Conservation (phyloP, 2,113 vertebrate genomes). For the Chauna torquata region DNA sequence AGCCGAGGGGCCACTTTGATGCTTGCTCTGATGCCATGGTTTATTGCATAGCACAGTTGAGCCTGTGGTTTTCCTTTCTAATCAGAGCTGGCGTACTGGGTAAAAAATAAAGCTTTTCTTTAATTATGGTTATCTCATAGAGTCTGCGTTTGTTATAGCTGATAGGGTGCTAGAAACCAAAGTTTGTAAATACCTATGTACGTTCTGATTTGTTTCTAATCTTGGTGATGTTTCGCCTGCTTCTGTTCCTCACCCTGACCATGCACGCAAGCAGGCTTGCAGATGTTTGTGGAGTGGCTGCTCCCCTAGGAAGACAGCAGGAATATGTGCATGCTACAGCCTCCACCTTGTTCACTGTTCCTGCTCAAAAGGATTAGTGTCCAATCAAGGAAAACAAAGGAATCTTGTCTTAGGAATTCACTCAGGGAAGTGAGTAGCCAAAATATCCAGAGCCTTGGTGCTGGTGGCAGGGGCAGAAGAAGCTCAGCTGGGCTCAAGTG, state of each 20-base stretch:
- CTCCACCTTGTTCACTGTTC: neutral
- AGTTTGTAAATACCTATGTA: constrained; percentile 28
- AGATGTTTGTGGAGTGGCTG: neutral
- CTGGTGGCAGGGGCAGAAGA: neutral
- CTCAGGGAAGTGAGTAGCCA: neutral
- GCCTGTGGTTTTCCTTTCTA: constrained; percentile 52
- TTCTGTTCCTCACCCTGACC: neutral
- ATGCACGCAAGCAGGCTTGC: neutral
- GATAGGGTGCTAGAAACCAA: neutral
- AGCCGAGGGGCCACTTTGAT: constrained; percentile 17
- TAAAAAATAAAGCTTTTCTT: constrained; percentile 58
- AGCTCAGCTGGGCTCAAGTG: neutral
- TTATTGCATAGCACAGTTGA: constrained; percentile 31
- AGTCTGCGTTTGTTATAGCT: constrained; percentile 51
- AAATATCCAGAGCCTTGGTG: neutral
- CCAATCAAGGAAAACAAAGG: neutral
- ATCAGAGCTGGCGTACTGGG: constrained; percentile 39
- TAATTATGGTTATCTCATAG: constrained; percentile 47
- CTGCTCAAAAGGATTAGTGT: neutral
- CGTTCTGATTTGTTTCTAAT: constrained; percentile 38
- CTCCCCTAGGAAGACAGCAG: neutral
- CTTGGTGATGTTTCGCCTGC: neutral
- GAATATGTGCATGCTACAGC: neutral
- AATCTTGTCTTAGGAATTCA: neutral
- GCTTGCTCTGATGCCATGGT: constrained; percentile 47